phyloP scores from a whole-genome alignment of 2,113 vertebrate species.

The Neotoma lepida region DNA sequence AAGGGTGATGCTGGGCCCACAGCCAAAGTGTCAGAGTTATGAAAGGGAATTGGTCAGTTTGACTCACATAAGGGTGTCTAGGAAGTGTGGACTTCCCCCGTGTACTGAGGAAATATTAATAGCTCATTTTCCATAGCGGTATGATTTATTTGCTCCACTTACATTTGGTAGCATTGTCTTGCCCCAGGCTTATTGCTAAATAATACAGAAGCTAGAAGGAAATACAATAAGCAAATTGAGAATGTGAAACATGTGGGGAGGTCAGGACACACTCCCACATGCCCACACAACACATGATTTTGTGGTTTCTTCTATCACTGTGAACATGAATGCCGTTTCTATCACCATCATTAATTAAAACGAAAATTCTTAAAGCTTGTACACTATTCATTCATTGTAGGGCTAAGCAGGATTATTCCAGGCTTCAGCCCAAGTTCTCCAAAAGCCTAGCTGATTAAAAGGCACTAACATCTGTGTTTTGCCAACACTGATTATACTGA shows the following conservation, averaged over 20 bases:
- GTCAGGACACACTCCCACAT: constrained; percentile 45
- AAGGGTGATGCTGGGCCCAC: not conserved
- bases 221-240: constrained; percentile 62
- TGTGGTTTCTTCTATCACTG: constrained; percentile 58
- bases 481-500: constrained; percentile 59
- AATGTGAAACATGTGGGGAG: constrained; percentile 58
- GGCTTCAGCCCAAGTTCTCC: constrained; percentile 52
- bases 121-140: not conserved
- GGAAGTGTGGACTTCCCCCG: not conserved
- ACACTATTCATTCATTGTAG: constrained; percentile 58
- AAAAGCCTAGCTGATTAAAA: constrained; percentile 66
- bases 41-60: not conserved
- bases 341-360: constrained; percentile 61
- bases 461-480: constrained; percentile 67
- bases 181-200: constrained; percentile 59
- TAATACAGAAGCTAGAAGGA: constrained; percentile 58
- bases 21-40: not conserved
- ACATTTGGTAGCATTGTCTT: constrained; percentile 44
- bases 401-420: constrained; percentile 67
- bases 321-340: constrained; percentile 55
- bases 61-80: not conserved
- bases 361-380: constrained; percentile 53
- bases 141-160: constrained; percentile 11
- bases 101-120: not conserved
- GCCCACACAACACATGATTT: constrained; percentile 42